Evolutionary conservation across 2,888 invertebrate genomes (phyloP).

Genomic region (Lathronympha strigana): DNA sequence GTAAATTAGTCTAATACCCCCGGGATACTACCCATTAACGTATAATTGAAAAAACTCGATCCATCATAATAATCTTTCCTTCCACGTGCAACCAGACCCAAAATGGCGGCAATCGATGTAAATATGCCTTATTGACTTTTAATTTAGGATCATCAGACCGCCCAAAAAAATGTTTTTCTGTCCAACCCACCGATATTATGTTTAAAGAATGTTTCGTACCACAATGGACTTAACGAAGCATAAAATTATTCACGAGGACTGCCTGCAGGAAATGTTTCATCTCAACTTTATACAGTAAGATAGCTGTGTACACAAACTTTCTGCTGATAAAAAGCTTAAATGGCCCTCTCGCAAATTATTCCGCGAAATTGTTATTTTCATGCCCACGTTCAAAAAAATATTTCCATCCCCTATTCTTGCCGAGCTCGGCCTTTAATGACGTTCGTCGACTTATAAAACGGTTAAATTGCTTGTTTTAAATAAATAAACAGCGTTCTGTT

Average conservation of each 20-base stretch:
- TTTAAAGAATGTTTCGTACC: conserved; percentile 63
- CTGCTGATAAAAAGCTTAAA: conserved; percentile 79
- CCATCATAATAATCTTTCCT: conserved; percentile 63
- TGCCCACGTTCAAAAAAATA: conserved; percentile 63
- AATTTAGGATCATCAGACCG: conserved; percentile 54
- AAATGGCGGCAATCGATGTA: conserved; percentile 45
- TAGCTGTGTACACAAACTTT: conserved; percentile 78
- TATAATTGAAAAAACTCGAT: conserved; percentile 54
- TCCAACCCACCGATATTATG: conserved; percentile 54
- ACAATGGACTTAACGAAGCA: conserved; percentile 78
- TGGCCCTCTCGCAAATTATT: conserved; percentile 77
- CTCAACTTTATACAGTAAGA: conserved; percentile 67
- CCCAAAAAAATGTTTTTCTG: conserved; percentile 51
- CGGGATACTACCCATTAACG: conserved; percentile 47
- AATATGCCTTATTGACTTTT: conserved; percentile 62
- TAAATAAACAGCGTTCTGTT: conserved; percentile 67
- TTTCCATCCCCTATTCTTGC: conserved; percentile 64
- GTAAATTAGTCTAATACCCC: conserved; percentile 53
- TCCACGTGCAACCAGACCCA: conserved; percentile 54
- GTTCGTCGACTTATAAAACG: conserved; percentile 66
- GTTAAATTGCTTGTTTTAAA: conserved; percentile 69
- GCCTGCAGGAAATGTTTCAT: conserved; percentile 71
- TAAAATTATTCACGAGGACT: conserved; percentile 75
- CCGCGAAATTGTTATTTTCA: conserved; percentile 76
- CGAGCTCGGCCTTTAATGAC: conserved; percentile 61